phyloP scores from a whole-genome alignment of 2,113 vertebrate species.

The Galeopterus variegatus region DNA sequence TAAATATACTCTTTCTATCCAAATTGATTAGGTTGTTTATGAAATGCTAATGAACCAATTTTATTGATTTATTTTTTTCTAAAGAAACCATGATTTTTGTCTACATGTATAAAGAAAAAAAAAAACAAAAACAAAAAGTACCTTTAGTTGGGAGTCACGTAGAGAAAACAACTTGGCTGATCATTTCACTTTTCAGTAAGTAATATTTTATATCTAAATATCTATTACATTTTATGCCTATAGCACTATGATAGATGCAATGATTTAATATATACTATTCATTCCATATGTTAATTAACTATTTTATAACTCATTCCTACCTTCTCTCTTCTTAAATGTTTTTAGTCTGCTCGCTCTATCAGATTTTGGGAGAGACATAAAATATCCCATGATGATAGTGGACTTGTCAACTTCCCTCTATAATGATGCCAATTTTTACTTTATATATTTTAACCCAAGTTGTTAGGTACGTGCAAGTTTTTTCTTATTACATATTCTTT shows the following conservation, averaged over 20 bases:
- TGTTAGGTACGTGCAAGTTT: neutral
- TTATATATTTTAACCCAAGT: slow-evolving; percentile 14
- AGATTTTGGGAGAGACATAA: neutral
- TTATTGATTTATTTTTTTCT: neutral
- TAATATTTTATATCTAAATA: slow-evolving; percentile 35
- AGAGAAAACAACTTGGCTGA: neutral
- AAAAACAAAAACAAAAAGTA: neutral
- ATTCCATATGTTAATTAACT: neutral
- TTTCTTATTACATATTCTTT: neutral
- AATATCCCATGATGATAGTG: neutral
- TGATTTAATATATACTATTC: neutral
- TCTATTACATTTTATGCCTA: neutral
- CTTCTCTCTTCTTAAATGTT: neutral
- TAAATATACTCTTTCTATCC: neutral
- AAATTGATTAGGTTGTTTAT: neutral
- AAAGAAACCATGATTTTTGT: neutral
- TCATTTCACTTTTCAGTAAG: neutral
- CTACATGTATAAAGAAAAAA: neutral
- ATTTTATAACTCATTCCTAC: neutral
- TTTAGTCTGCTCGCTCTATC: neutral
- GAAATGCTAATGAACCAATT: neutral
- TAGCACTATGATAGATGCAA: neutral
- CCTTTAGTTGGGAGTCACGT: neutral
- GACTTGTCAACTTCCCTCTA: slow-evolving; percentile 13
- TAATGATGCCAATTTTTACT: slow-evolving; percentile 10